A percentile compares a stretch with the other conserved stretches of the same genome.
phyloP scores from a whole-genome alignment of 2,888 invertebrate genomes.

The Hymenopus coronatus region DNA sequence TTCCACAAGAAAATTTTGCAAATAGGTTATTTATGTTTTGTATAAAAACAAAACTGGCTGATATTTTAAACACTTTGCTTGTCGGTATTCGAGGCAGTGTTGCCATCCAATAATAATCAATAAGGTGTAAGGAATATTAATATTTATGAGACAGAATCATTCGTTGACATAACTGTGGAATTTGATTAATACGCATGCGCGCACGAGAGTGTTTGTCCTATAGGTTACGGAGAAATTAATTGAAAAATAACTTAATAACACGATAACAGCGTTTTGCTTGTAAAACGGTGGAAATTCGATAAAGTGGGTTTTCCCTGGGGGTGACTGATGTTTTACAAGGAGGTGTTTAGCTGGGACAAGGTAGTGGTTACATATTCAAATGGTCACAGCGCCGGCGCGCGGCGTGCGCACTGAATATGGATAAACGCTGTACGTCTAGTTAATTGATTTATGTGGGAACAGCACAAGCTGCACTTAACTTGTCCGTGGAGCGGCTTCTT shows the following conservation, averaged over 20 bases:
- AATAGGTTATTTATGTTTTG: no score
- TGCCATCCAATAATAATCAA: neutral
- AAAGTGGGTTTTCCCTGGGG: neutral
- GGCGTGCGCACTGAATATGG: neutral
- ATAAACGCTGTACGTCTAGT: neutral
- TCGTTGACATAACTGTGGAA: neutral
- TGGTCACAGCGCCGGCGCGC: neutral
- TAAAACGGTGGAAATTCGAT: neutral
- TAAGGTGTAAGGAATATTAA: neutral
- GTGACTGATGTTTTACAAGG: neutral
- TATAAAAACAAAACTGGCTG: no score
- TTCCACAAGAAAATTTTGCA: no score
- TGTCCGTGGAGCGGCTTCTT: neutral
- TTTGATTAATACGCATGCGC: neutral
- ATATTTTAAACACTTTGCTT: no score
- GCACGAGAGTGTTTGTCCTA: neutral
- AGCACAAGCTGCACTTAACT: neutral
- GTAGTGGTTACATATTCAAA: conserved; percentile 27
- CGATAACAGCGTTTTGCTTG: neutral
- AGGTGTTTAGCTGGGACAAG: conserved; percentile 21
- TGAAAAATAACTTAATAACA: neutral
- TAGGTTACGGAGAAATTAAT: neutral
- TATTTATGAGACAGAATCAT: neutral
- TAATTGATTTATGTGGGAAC: neutral
- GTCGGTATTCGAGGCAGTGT: no score